Percentiles rank a stretch among this genome's conserved stretches.
Conservation (phyloP, 1,140 invertebrate genomes). For the Microplitis demolitor region DNA sequence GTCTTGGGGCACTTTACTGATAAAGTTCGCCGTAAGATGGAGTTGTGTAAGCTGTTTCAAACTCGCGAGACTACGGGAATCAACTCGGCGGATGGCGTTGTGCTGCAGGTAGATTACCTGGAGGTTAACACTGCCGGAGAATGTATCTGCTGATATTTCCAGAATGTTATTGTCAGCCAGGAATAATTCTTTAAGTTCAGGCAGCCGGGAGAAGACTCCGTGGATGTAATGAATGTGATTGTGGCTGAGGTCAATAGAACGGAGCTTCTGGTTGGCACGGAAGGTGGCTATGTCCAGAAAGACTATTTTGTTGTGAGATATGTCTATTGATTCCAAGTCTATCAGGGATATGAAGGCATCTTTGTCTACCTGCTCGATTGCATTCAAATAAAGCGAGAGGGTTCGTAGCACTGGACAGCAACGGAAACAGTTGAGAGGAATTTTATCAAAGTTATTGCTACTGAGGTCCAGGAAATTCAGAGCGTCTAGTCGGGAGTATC, state of each 20-base stretch:
- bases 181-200: constrained; percentile 79
- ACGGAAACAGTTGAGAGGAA: constrained; percentile 77
- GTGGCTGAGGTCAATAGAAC: constrained; percentile 83
- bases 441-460: constrained; percentile 80
- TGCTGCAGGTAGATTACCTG: constrained; percentile 85
- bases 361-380: constrained; percentile 77
- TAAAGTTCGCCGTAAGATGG: constrained; percentile 85
- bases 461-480: constrained; percentile 81
- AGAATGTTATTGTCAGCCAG: constrained; percentile 90
- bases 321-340: constrained; percentile 81
- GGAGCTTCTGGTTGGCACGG: constrained; percentile 72
- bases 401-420: constrained; percentile 79
- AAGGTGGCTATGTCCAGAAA: constrained; percentile 75
- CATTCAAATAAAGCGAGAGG: constrained; percentile 82
- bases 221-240: constrained; percentile 86
- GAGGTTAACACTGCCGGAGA: constrained; percentile 75
- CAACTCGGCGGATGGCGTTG: constrained; percentile 81
- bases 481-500: constrained; percentile 72
- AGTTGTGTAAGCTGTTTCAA: constrained; percentile 79
- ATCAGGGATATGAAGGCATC: constrained; percentile 75
- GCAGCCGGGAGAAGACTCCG: constrained; percentile 79
- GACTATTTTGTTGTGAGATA: constrained; percentile 86
- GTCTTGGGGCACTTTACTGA: constrained; percentile 74
- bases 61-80: constrained; percentile 73
- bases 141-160: constrained; percentile 80